Base-by-base conservation (phyloP, 2,888 invertebrate species). In the Pristionchus mayeri region DNA sequence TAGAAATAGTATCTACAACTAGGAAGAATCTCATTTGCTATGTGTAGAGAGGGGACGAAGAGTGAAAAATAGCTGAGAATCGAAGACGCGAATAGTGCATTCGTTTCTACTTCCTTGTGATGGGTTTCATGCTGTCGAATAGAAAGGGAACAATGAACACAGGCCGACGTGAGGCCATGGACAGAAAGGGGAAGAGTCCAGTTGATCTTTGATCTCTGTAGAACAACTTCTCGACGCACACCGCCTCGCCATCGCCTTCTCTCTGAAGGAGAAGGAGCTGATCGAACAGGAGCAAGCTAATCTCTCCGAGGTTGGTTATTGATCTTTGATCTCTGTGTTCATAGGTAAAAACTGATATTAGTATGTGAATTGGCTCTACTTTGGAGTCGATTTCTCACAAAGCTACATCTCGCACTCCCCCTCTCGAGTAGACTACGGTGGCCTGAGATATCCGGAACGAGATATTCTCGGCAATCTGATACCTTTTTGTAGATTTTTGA, bases 261-360 rank as follows among this genome's bases (percentile, higher is more conserved):
- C 71, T 24, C 21, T 71, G 40, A 18, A 40, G 24, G 71, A 71
- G 71, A 71, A 44, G 71, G 71, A 71, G 44, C 3, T 71, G 40
- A 18, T 11, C 3, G 44, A 71, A 40, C 44, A 71, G n/a, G 44
- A 71, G n/a, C 21, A 44, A 4, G 37, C 21, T n/a, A 71, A 40
- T 44, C 24, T 71, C 11, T 40, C 40, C 24, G 71, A 71, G 24
- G 71, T 71, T 4, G 21, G 54, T 54, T 4, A n/a, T n/a, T n/a
- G n/a, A 24, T 60, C 27, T 60, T 24, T 6, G 21, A 24, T 60
- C 4, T 60, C 6, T 60, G 6, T 60, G n/a, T 52, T 52, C 52
- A 11, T 48, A 6, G 48, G 18, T n/a, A n/a, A 52, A 52, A 52
- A 16, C 18, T 16, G 18, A 16, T 52, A 16, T 52, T 16, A 52